phyloP scores from a whole-genome alignment of 2,113 vertebrate genomes.

The Sminthopsis crassicaudata region DNA sequence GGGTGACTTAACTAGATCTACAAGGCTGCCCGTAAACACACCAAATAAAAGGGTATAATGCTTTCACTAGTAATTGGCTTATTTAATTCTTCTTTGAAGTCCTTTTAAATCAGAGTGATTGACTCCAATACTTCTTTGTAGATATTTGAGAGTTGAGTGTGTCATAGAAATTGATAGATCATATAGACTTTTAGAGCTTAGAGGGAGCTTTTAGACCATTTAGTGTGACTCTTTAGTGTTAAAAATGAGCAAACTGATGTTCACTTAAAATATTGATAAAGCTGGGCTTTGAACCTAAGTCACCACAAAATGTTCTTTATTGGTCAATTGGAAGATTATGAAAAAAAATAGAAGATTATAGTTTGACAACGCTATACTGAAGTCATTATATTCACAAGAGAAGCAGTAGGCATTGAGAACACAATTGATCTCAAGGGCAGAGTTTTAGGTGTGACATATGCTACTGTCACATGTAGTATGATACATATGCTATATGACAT shows the following conservation, averaged over 20 bases:
- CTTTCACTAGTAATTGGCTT: neutral
- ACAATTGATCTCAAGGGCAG: neutral
- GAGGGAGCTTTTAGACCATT: neutral
- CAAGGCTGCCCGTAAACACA: neutral
- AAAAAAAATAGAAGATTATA: neutral
- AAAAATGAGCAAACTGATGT: neutral
- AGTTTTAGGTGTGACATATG: neutral
- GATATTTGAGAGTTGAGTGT: neutral
- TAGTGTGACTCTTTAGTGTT: neutral
- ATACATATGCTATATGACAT: too few species aligned
- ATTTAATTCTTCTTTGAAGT: neutral
- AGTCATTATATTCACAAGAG: neutral
- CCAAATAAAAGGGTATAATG: neutral
- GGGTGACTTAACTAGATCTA: neutral
- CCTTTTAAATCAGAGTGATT: neutral
- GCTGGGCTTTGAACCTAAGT: neutral
- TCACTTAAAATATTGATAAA: neutral
- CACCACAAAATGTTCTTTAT: neutral
- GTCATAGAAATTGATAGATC: neutral
- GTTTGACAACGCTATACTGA: neutral
- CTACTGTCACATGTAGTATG: too few species aligned
- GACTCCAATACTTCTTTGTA: neutral
- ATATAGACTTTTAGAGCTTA: neutral
- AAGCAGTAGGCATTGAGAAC: neutral
- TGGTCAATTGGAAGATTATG: neutral